A percentile compares a stretch with the other conserved stretches of the same genome.
These are phyloP conservation scores for Drosophila formosana DNA, from an alignment of 2,888 invertebrate genomes.

Conservation along the genomic window DNA sequence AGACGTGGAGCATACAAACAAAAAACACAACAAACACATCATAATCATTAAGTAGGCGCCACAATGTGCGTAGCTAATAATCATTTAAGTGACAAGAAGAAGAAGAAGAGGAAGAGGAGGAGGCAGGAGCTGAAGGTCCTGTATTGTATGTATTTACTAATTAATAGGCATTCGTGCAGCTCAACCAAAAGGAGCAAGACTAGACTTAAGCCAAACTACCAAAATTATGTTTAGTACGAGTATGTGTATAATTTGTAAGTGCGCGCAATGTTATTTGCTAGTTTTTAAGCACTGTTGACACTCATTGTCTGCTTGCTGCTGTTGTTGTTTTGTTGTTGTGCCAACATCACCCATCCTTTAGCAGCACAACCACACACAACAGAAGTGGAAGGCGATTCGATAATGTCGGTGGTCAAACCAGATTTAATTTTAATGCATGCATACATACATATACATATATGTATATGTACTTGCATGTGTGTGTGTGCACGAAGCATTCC, in stretches of 20 bases:
- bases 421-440: conserved; percentile 13
- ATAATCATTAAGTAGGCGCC: conserved; percentile 53
- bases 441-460: not conserved
- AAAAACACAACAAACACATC: conserved; percentile 45
- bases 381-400: not conserved
- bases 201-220: conserved; percentile 73
- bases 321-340: no score
- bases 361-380: not conserved
- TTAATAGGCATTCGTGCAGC: conserved; percentile 59
- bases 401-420: conserved; percentile 7
- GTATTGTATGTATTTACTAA: conserved; percentile 63
- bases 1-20: conserved; percentile 14
- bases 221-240: conserved; percentile 72
- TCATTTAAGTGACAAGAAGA: conserved; percentile 43
- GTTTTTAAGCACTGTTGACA: conserved; percentile 42
- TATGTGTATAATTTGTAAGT: conserved; percentile 54
- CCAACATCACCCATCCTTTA: not conserved
- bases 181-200: conserved; percentile 50
- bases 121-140: conserved; percentile 3
- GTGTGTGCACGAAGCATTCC: conserved; percentile 9
- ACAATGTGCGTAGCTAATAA: conserved; percentile 37
- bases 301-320: conserved; percentile 2
- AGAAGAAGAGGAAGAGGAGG: not conserved
- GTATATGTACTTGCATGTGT: not conserved
- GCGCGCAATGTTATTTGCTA: conserved; percentile 61